Base-by-base conservation (phyloP, 2,797 vertebrate genomes). In the Macroramphosus scolopax region DNA sequence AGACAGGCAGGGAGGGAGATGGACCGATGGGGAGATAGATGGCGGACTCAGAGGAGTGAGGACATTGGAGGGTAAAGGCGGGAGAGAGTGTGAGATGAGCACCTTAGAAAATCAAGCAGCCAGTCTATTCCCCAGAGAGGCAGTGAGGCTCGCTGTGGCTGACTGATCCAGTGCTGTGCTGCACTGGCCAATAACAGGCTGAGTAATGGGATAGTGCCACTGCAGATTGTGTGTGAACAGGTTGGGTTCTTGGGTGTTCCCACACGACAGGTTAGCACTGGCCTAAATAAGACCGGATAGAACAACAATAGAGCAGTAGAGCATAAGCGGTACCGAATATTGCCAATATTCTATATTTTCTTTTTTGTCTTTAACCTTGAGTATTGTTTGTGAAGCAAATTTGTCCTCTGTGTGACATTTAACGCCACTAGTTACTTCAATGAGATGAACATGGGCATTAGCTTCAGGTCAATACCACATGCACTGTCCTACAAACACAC, bases 151-250 rank as follows among this genome's bases (percentile, higher is more conserved):
- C 74, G 81, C 69, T 75, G 75, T 82, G 77, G 68, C 79, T 69
- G 76, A 67, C 75, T 87, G 81, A 86, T 82, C 82, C 73, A 59
- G 76, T 68, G 69, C 75, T 70, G 68, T 58, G 76, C 73, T 64
- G 77, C 78, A 65, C 74, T 63, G 55, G 48, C 78, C 84, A 83
- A 81, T 82, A 87, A 83, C 81, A 73, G 70, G 65, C 82, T 72
- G 78, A 84, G 84, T 88, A 88, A 89, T 89, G 79, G 81, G 85
- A 84, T 88, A 84, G 80, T 81, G 85, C 82, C 79, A 72, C 70
- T 75, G 81, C 72, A 82, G 80, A 81, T 83, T 86, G 78, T 75
- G 72, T 81, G 79, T 68, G 73, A 83, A 76, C 83, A 83, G 83
- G 78, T 81, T 77, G 72, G 80, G 72, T 82, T 77, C 76, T 82